Conservation (phyloP, 1,140 invertebrate genomes). For the Pogonognathellus flavescens region DNA sequence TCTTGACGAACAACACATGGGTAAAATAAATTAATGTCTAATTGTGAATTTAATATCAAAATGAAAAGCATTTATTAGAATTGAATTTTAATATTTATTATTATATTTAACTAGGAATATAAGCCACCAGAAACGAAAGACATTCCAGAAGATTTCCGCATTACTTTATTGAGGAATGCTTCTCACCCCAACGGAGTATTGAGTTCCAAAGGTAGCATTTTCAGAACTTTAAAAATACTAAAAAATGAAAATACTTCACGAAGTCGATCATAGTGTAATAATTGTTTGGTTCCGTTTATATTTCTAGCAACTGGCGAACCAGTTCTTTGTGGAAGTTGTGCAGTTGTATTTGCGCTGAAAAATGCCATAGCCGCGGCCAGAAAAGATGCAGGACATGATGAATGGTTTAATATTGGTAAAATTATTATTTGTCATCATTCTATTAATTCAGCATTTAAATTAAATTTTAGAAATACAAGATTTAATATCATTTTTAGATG, state of each 20-base stretch:
- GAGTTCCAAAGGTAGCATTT: constrained; percentile 83
- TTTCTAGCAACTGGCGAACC: constrained; percentile 83
- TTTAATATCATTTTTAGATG: background rate
- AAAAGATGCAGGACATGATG: constrained; percentile 71
- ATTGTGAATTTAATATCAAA: no score
- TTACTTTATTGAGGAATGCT: constrained; percentile 80
- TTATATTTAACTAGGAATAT: constrained; percentile 78
- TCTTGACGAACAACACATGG: constrained; percentile 61
- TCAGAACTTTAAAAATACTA: no score
- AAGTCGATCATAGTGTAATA: no score
- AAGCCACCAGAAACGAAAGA: constrained; percentile 86
- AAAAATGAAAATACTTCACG: no score
- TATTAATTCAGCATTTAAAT: background rate
- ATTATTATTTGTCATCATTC: background rate
- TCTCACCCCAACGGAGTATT: constrained; percentile 80
- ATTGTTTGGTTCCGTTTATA: background rate
- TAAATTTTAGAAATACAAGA: background rate
- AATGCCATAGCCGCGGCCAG: constrained; percentile 79
- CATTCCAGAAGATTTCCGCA: constrained; percentile 86
- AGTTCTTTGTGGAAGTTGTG: constrained; percentile 78
- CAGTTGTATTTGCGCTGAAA: constrained; percentile 79
- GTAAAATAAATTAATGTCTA: constrained; percentile 4
- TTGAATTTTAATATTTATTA: no score
- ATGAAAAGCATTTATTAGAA: background rate
- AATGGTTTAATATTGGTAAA: constrained; percentile 48